A percentile compares a stretch with the other conserved stretches of the same genome.
These are phyloP conservation scores for Pseudocheirus occidentalis DNA, from an alignment of 2,797 vertebrate species.

Conservation along the genomic window DNA sequence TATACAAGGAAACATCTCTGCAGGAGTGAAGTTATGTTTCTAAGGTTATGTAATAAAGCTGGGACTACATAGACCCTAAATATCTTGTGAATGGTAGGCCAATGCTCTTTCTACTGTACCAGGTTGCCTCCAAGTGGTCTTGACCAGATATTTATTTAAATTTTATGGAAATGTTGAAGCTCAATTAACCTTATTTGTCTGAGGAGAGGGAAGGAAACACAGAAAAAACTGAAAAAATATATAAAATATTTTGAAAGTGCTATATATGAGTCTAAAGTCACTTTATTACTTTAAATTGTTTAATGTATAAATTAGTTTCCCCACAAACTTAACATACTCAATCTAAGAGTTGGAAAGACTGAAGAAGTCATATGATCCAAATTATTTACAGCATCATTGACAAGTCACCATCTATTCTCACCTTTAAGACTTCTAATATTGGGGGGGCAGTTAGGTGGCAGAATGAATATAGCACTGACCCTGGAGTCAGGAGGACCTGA, in stretches of 20 bases:
- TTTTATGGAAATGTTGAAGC: neutral
- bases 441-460: too few relatives aligned
- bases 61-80: neutral
- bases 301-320: neutral
- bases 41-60: neutral
- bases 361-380: neutral
- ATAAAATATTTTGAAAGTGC: neutral
- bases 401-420: neutral
- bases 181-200: neutral
- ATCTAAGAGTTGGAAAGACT: neutral
- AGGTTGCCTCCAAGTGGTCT: neutral
- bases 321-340: neutral
- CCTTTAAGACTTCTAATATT: neutral
- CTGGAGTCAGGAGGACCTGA: too few relatives aligned
- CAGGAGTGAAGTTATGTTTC: neutral
- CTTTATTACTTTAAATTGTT: neutral
- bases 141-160: neutral
- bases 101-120: neutral
- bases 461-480: too few relatives aligned
- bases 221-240: neutral
- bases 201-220: neutral
- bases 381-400: neutral
- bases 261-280: neutral
- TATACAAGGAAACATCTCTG: neutral
- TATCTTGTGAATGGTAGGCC: neutral